A percentile compares a stretch with the other conserved stretches of the same genome.
Evolutionary conservation across 1,140 invertebrate genomes (phyloP).

Genomic region (Eriocheir sinensis): DNA sequence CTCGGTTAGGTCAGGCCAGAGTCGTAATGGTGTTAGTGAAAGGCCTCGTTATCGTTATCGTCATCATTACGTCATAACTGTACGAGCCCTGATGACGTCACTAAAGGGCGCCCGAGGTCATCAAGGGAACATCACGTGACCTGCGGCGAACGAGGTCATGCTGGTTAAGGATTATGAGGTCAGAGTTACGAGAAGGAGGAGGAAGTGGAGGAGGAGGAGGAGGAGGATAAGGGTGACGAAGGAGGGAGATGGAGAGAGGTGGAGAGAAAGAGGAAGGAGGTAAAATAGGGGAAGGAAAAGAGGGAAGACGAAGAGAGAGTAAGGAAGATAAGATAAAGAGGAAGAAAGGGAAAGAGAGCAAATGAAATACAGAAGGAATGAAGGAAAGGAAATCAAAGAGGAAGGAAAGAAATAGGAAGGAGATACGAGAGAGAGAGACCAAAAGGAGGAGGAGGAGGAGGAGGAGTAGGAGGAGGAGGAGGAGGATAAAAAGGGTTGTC

Average conservation of each 20-base stretch:
- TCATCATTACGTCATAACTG: not conserved
- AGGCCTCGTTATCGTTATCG: not conserved
- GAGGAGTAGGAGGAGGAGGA: not conserved
- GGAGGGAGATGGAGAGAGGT: not conserved
- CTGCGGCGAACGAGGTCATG: not conserved
- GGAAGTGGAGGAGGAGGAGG: not conserved
- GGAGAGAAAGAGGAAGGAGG: not conserved
- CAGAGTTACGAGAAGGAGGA: not conserved
- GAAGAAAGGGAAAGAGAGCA: not conserved
- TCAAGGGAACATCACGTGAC: no score
- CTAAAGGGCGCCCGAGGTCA: not conserved
- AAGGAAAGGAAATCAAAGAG: not conserved
- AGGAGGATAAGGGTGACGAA: not conserved
- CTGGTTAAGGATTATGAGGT: not conserved
- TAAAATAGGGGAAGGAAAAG: no score
- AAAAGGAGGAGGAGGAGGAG: not conserved
- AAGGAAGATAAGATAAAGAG: not conserved
- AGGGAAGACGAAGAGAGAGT: not conserved
- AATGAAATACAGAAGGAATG: no score
- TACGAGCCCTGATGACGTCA: not conserved
- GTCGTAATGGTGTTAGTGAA: not conserved
- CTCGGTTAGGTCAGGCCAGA: not conserved
- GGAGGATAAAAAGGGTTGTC: not conserved
- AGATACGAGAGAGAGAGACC: no score
- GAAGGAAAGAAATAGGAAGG: not conserved